Evolutionary conservation across 2,113 vertebrate genomes (phyloP), one percentile per base, ranked within the genome.

Genomic region (Hepsetus odoe): DNA sequence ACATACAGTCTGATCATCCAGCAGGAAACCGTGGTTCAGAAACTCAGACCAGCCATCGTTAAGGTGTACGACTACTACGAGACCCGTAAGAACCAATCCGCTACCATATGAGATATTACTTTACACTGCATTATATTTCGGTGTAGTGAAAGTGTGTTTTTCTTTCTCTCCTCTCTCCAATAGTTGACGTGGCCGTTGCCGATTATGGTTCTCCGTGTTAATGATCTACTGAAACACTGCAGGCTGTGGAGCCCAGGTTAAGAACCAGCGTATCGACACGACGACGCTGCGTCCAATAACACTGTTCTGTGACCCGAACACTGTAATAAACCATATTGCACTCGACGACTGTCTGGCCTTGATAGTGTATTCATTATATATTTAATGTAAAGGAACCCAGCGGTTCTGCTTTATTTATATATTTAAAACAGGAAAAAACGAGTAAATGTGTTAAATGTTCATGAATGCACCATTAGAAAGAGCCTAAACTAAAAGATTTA

Each of bases 31-130:
- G 76, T 72, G 0, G 89, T 96, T 38, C 89, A 90, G 64, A 94
- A 94, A 59, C 86, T 95, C 86, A 94, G 95, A 84, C 90, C 93
- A 14, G 95, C 94, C 7, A 85, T 84, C 75, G 84, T 96, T 75
- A 95, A 88, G 85, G 84, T 96, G 67, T 97, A 94, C 0, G 95
- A 96, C 73, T 97, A 96, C 86, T 96, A 96, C 86, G 89, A 94
- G 73, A 93, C 91, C 75, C 93, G 95, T 97, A 76, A 83, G 92
- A 74, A 18, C 40, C n/a, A 5, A 5, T 38, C 33, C 44, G 1
- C 56, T 35, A 1, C n/a, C 56, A 51, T 59, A 35, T 38, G 16
- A 14, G 8, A 24, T 35, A 66, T 61, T 18, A 1, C n/a, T 49
- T 78, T 38, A 33, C 7, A 1, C 13, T 42, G 35, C 11, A 5